These are phyloP conservation scores for Spisula subtruncata DNA, from an alignment of 2,888 invertebrate genomes.

Conservation along the genomic window DNA sequence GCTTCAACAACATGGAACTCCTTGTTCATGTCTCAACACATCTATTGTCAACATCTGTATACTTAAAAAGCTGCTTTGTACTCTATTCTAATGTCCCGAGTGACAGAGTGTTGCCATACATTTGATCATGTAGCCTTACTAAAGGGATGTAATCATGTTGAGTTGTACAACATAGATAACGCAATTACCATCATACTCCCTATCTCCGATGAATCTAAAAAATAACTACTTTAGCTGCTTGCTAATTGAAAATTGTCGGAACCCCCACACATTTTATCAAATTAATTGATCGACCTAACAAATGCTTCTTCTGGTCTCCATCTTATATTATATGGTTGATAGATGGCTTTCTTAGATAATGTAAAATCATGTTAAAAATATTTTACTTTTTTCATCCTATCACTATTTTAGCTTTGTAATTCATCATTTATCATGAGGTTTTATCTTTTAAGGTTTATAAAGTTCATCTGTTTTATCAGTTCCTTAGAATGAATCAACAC, in stretches of 20 bases:
- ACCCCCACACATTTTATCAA: background rate
- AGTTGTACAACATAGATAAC: background rate
- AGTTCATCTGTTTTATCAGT: background rate
- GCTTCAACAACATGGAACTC: too few relatives aligned
- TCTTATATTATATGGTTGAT: background rate
- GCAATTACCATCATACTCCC: background rate
- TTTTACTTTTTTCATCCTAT: background rate
- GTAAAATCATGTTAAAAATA: background rate
- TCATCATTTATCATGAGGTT: background rate
- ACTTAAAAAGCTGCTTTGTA: too few relatives aligned
- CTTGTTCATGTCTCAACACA: too few relatives aligned
- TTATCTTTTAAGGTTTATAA: background rate
- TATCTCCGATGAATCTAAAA: background rate
- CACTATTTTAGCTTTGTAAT: constrained; percentile 7
- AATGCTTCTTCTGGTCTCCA: background rate
- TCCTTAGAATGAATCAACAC: background rate
- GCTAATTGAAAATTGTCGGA: background rate
- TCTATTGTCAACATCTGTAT: too few relatives aligned
- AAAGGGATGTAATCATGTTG: background rate
- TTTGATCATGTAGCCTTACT: background rate
- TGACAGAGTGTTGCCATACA: background rate
- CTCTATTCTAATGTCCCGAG: too few relatives aligned
- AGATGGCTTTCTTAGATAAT: constrained; percentile 19
- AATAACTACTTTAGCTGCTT: background rate
- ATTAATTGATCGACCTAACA: background rate